Evolutionary conservation across 2,888 invertebrate species (phyloP).

Genomic region (Zele albiditarsus): DNA sequence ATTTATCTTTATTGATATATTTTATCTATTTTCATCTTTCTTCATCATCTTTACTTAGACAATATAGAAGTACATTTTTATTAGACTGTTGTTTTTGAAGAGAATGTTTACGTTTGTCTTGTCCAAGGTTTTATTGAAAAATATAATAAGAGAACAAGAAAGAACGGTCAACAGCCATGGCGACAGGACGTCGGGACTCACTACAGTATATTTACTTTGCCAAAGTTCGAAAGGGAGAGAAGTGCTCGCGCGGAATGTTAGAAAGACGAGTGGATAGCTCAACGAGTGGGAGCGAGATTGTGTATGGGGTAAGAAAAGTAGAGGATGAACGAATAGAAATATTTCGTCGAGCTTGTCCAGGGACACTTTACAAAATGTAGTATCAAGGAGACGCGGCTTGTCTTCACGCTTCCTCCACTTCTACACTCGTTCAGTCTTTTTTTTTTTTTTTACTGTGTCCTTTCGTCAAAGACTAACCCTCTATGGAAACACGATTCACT

Average conservation of each 20-base stretch:
- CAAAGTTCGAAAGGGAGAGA: constrained; percentile 8
- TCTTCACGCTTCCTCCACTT: neutral
- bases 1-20: constrained; percentile 1
- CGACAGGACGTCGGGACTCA: neutral
- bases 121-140: neutral
- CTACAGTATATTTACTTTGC: neutral
- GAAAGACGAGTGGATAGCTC: neutral
- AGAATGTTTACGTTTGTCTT: neutral
- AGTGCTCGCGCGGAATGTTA: neutral
- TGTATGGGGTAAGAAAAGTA: too few species aligned
- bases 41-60: neutral
- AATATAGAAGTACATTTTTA: neutral
- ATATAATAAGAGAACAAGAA: neutral
- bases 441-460: neutral
- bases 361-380: constrained; percentile 13
- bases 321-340: neutral
- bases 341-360: constrained; percentile 15
- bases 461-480: neutral
- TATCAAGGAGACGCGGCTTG: neutral
- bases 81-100: neutral
- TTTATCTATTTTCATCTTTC: neutral
- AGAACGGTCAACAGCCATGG: constrained; percentile 2
- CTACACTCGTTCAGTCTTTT: neutral
- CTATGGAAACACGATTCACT: constrained; percentile 56
- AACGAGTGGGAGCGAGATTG: too few species aligned